Evolutionary conservation across 2,888 invertebrate genomes (phyloP).

Genomic region (Torymus texanus): DNA sequence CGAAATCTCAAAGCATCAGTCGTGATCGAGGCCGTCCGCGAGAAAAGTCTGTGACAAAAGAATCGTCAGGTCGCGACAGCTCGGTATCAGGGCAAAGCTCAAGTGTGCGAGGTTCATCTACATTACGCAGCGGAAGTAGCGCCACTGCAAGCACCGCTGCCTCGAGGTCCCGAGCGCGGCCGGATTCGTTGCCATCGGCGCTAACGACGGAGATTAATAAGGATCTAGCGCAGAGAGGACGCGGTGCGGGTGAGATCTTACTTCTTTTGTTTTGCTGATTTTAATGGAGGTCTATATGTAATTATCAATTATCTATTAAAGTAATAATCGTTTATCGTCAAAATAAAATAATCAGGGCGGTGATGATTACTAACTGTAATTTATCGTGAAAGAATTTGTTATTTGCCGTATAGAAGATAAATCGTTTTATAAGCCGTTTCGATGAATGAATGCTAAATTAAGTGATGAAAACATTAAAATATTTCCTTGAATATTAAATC

Average conservation of each 20-base stretch:
- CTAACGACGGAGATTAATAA: slow-evolving; percentile 72
- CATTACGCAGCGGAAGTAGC: slow-evolving; percentile 57
- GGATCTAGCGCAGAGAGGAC: slow-evolving; percentile 69
- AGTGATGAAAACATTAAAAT: no score
- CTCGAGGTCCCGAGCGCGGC: slow-evolving; percentile 66
- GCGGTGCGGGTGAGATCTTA: slow-evolving; percentile 54
- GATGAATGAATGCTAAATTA: no score
- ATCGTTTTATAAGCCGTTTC: no score
- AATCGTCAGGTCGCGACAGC: slow-evolving; percentile 58
- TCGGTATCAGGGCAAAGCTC: slow-evolving; percentile 30
- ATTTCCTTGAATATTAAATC: no score
- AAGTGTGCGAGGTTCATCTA: slow-evolving; percentile 76
- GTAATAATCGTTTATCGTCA: no score
- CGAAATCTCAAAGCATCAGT: slow-evolving; percentile 38
- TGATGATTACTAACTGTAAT: no score
- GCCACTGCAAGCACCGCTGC: slow-evolving; percentile 48
- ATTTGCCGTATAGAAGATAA: no score
- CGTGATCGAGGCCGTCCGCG: slow-evolving; percentile 80
- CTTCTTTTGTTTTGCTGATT: no score
- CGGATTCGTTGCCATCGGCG: slow-evolving; percentile 70
- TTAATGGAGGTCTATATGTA: no score
- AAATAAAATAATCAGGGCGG: no score
- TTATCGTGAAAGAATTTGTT: no score
- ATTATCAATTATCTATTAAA: no score
- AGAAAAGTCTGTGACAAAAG: slow-evolving; percentile 75